Conservation (phyloP, 2,888 invertebrate genomes). For the Nephrotoma flavescens region DNA sequence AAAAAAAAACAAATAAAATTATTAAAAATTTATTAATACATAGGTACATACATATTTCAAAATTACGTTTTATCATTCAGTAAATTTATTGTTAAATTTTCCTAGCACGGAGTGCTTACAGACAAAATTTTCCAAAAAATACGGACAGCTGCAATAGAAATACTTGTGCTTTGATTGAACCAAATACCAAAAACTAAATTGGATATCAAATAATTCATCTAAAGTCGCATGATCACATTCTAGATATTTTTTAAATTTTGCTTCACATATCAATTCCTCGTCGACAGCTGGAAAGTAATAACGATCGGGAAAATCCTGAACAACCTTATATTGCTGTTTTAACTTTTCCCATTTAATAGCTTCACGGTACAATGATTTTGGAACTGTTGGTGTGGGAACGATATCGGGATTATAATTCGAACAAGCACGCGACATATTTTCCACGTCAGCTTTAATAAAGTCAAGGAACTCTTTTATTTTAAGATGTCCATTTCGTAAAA, state of each 20-base stretch:
- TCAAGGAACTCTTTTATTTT: not conserved
- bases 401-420: not conserved
- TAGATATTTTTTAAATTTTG: not conserved
- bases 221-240: not conserved
- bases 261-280: not conserved
- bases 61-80: too few species aligned
- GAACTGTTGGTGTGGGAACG: not conserved
- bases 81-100: too few species aligned
- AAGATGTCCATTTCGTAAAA: not conserved
- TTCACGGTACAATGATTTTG: not conserved
- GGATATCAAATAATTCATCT: not conserved
- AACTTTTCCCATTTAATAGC: not conserved
- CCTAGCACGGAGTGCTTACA: not conserved
- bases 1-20: too few species aligned
- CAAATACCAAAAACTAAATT: not conserved
- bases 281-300: not conserved
- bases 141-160: not conserved
- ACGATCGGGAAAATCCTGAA: not conserved
- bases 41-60: too few species aligned
- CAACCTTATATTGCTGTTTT: not conserved
- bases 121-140: not conserved
- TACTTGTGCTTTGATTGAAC: not conserved
- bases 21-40: too few species aligned
- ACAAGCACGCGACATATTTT: not conserved
- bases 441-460: not conserved